Conservation (phyloP, 2,113 vertebrate genomes). For the Prionailurus viverrinus region DNA sequence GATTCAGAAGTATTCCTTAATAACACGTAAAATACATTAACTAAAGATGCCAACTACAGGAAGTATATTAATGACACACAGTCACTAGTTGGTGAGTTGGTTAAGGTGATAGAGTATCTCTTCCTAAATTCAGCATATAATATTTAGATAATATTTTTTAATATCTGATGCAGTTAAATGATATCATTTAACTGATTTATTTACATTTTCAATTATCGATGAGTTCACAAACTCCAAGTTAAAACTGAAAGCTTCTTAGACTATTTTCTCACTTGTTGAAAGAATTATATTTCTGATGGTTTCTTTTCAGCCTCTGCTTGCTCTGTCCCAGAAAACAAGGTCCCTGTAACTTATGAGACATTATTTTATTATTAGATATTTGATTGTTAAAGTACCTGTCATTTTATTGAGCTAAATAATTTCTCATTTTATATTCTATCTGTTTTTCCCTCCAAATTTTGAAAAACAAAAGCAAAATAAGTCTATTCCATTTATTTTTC, state of each 20-base stretch:
- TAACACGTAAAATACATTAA: not conserved
- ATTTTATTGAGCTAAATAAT: not conserved
- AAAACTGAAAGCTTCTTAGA: not conserved
- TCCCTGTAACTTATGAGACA: not conserved
- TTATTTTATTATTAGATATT: not conserved
- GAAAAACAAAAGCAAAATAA: not conserved
- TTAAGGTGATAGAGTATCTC: not conserved
- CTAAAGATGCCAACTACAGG: not conserved
- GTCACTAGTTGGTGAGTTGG: not conserved
- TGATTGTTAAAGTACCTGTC: not conserved
- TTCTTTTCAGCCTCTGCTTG: not conserved
- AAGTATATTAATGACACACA: not conserved
- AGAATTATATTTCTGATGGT: not conserved
- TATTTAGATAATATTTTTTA: not conserved
- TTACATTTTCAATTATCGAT: not conserved
- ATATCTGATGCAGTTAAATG: not conserved
- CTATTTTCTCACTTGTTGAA: not conserved
- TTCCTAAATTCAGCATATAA: not conserved
- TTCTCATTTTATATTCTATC: not conserved
- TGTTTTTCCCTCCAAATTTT: not conserved
- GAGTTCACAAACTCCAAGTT: not conserved
- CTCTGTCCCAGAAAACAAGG: not conserved
- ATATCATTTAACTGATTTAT: not conserved
- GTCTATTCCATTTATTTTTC: not conserved
- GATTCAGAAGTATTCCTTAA: not conserved